A percentile compares a stretch with the other conserved stretches of the same genome.
phyloP scores from a whole-genome alignment of 2,797 vertebrate genomes.

The Cyclopterus lumpus region DNA sequence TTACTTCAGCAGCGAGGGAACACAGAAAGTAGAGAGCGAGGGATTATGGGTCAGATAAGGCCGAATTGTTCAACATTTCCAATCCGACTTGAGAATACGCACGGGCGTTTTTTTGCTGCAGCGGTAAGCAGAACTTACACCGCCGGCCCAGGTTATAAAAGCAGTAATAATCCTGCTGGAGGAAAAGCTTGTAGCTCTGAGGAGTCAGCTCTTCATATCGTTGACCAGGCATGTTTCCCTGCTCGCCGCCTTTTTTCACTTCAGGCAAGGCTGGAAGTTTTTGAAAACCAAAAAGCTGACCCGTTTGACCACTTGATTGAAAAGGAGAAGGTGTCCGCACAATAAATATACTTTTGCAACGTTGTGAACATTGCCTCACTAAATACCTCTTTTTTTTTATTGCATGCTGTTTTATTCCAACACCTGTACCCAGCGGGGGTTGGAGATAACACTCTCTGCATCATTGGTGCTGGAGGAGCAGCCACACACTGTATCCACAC shows the following conservation, averaged over 20 bases:
- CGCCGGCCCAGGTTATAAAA: slow-evolving; percentile 55
- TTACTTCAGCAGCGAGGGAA: slow-evolving; percentile 41
- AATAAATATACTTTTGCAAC: neutral
- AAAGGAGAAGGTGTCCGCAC: neutral
- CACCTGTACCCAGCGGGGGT: neutral
- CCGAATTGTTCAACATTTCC: slow-evolving; percentile 40
- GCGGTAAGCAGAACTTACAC: slow-evolving; percentile 46
- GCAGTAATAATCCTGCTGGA: slow-evolving; percentile 49
- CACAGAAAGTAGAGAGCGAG: slow-evolving; percentile 47
- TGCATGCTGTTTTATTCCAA: neutral
- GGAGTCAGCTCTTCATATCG: slow-evolving; percentile 12
- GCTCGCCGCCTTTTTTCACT: neutral
- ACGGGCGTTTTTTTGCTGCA: slow-evolving; percentile 38
- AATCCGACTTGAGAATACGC: slow-evolving; percentile 34
- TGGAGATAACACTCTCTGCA: neutral
- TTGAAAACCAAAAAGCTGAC: neutral
- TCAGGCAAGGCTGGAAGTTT: neutral
- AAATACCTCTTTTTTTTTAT: neutral
- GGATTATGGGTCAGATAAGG: slow-evolving; percentile 60
- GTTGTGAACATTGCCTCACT: neutral
- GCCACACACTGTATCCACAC: neutral
- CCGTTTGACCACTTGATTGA: neutral
- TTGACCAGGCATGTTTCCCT: slow-evolving; percentile 31
- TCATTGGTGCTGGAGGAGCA: neutral
- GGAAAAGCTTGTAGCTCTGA: slow-evolving; percentile 6